Evolutionary conservation across 2,888 invertebrate species (phyloP).

Genomic region (Himalopsyche anomala): DNA sequence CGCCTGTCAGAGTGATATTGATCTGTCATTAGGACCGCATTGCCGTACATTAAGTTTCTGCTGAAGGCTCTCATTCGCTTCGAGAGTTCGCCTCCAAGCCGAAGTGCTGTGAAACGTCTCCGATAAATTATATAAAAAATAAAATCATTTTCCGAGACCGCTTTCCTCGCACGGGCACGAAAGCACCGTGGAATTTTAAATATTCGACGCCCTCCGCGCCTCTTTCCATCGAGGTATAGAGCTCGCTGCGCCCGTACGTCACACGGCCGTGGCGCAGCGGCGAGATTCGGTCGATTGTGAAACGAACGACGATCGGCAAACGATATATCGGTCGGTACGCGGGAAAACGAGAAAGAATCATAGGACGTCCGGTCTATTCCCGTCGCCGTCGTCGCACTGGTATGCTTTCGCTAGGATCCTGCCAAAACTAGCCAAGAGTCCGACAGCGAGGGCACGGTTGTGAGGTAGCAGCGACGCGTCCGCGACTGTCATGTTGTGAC

Average conservation of each 20-base stretch:
- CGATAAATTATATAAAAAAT: conserved; percentile 48
- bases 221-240: conserved; percentile 52
- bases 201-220: conserved; percentile 59
- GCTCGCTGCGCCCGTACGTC: conserved; percentile 60
- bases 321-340: conserved; percentile 39
- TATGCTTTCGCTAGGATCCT: conserved; percentile 67
- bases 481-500: conserved; percentile 62
- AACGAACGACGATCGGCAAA: conserved; percentile 51
- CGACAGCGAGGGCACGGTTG: conserved; percentile 76
- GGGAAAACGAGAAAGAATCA: conserved; percentile 55
- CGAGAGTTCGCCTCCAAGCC: conserved; percentile 56
- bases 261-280: conserved; percentile 62
- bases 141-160: conserved; percentile 23
- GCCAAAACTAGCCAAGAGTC: conserved; percentile 78
- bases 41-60: conserved; percentile 76
- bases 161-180: conserved; percentile 14
- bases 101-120: conserved; percentile 53
- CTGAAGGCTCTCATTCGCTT: conserved; percentile 60
- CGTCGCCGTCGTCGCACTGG: conserved; percentile 56
- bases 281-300: conserved; percentile 60
- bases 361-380: conserved; percentile 53
- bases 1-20: conserved; percentile 70
- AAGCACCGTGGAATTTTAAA: conserved; percentile 56
- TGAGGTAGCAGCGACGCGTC: conserved; percentile 65
- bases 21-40: conserved; percentile 76